phyloP scores from a whole-genome alignment of 2,888 invertebrate genomes.

The Trissolcus brochymenae region DNA sequence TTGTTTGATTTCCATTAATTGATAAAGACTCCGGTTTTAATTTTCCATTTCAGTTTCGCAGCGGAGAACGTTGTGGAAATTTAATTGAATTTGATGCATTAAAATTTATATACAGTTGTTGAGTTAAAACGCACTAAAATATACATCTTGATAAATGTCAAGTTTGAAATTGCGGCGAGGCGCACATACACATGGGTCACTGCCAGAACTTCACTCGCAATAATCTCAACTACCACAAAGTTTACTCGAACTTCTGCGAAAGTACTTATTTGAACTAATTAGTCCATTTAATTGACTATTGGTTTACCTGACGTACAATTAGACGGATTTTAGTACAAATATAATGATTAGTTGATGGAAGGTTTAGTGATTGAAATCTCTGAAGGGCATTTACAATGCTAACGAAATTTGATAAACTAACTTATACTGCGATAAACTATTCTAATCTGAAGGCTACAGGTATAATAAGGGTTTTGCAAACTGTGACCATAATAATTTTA shows the following conservation, averaged over 20 bases:
- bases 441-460: no score
- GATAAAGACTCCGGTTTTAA: neutral
- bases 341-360: slow-evolving; percentile 37
- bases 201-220: slow-evolving; percentile 32
- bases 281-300: slow-evolving; percentile 54
- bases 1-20: no score
- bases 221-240: slow-evolving; percentile 46
- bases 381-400: neutral
- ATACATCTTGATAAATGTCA: slow-evolving; percentile 47
- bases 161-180: slow-evolving; percentile 44
- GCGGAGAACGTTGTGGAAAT: neutral
- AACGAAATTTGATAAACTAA: slow-evolving; percentile 1
- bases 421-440: no score
- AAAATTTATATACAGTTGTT: slow-evolving; percentile 21
- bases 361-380: slow-evolving; percentile 19
- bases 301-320: slow-evolving; percentile 47
- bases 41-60: neutral
- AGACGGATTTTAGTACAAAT: slow-evolving; percentile 33
- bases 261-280: slow-evolving; percentile 55
- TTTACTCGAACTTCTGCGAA: slow-evolving; percentile 43
- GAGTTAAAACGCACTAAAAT: slow-evolving; percentile 27
- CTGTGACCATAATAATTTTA: no score
- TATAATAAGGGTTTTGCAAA: no score
- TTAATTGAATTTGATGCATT: slow-evolving; percentile 7
- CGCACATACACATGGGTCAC: slow-evolving; percentile 30